Evolutionary conservation across 2,888 invertebrate species (phyloP), one percentile per base, ranked within the genome.

Genomic region (Andrena trimmerana): DNA sequence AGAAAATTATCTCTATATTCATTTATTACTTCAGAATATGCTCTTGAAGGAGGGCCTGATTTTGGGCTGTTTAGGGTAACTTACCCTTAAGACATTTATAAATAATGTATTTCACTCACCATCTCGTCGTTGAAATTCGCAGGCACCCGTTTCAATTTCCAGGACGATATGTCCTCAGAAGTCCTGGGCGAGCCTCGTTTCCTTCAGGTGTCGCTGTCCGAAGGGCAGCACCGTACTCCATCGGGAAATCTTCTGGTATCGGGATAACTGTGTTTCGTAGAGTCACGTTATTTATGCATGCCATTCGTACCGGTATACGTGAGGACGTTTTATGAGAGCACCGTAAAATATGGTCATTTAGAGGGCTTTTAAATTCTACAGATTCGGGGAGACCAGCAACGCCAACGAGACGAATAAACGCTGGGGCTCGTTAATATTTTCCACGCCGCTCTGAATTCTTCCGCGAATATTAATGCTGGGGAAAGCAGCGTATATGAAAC

Each of bases 231-330:
- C 24, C 27, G 24, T 3, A 10, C 65, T 69, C 81, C 86, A 69
- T 36, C 76, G 86, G 84, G 81, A 86, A 84, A 86, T 81, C 83
- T 81, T 83, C 76, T 31, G 79, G 27, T 83, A 83, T 78, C 62
- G 36, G 52, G 20, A 65, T 60, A 63, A 63, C 62, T 60, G 27
- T 68, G 54, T 76, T 76, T 36, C 73, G 48, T 29, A 16, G 29
- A 20, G 24, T 27, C 33, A 36, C 63, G 59, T 81, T 78, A 84
- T 81, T 84, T 84, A 86, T 74, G 57, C 59, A 50, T n/a, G 24
- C 54, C 8, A 71, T 54, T 63, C 27, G 7, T 1, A 16, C n/a
- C 2, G 33, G 52, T 5, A 27, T 20, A 1, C 7, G 20, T 2
- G 20, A 27, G 24, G n/a, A 24, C 33, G 5, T 42, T 27, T 24